phyloP scores from a whole-genome alignment of 1,140 invertebrate genomes.

The Globodera ellingtonae region DNA sequence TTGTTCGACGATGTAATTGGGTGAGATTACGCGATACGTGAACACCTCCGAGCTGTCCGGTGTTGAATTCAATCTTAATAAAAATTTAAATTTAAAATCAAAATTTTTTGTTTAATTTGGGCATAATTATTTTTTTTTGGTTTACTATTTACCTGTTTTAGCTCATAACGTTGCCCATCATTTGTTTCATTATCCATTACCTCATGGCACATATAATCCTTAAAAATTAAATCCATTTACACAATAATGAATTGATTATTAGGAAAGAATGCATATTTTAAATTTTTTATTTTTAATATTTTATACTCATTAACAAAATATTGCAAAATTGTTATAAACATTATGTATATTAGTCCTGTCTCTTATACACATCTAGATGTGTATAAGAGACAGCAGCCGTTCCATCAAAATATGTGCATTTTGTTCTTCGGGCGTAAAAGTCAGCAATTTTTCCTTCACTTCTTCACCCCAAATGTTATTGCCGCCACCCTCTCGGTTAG shows the following conservation, averaged over 20 bases:
- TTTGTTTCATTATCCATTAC: not conserved
- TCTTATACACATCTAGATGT: too few relatives aligned
- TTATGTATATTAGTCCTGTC: too few relatives aligned
- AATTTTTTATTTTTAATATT: too few relatives aligned
- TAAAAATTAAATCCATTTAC: not conserved
- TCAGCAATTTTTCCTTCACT: constrained; percentile 72
- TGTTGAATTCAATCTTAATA: not conserved
- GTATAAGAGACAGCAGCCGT: too few relatives aligned
- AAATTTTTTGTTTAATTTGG: too few relatives aligned
- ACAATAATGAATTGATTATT: too few relatives aligned
- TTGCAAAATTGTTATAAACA: too few relatives aligned
- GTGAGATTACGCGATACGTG: not conserved
- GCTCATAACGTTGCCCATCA: not conserved
- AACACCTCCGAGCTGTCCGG: not conserved
- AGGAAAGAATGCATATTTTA: too few relatives aligned
- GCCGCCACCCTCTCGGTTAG: constrained; percentile 80
- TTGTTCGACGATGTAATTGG: not conserved
- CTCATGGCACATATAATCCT: not conserved
- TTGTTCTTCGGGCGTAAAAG: constrained; percentile 74
- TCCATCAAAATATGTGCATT: constrained; percentile 93
- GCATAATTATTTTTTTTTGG: too few relatives aligned
- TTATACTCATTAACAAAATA: too few relatives aligned
- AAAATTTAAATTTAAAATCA: not conserved
- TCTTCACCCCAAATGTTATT: constrained; percentile 89
- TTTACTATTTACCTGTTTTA: not conserved